These are phyloP conservation scores for human (Homo sapiens) DNA, from an alignment of 2,113 vertebrate genomes.

Conservation along the genomic window GRCh38 chr3:34622001-34622500, in stretches of 20 bases:
- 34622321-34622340: neutral
- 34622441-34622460: no score
- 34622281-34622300: neutral
- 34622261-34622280: neutral
- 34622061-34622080: neutral
- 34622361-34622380: neutral
- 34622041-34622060: neutral
- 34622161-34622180: neutral
- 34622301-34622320: neutral
- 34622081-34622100: neutral
- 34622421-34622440: no score
- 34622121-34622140: neutral
- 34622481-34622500: no score
- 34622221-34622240: neutral
- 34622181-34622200: neutral
- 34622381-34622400: neutral
- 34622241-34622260: neutral
- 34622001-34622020: neutral
- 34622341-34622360: neutral
- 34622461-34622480: no score
- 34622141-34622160: neutral
- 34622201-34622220: neutral
- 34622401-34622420: no score
- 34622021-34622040: neutral
- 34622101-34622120: neutral